Evolutionary conservation across 1,140 invertebrate species (phyloP).

Genomic region (Melanaphis sacchari): DNA sequence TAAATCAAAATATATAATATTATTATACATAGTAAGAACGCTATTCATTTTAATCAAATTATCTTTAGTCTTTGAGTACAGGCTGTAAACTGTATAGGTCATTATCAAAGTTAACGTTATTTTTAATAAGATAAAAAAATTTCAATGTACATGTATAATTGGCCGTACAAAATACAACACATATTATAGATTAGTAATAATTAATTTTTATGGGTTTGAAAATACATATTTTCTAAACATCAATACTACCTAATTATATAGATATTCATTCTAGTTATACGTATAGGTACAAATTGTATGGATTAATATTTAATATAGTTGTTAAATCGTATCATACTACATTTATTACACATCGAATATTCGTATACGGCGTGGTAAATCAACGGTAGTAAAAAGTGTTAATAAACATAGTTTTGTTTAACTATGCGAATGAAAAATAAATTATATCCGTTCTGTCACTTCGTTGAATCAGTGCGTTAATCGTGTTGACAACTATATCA

Average conservation of each 20-base stretch:
- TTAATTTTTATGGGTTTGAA: neutral
- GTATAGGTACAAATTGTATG: neutral
- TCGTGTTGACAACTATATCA: too few species aligned
- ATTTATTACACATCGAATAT: neutral
- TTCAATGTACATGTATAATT: neutral
- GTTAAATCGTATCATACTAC: neutral
- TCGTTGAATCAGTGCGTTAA: too few species aligned
- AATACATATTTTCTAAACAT: neutral
- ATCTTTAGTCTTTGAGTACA: neutral
- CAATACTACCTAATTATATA: neutral
- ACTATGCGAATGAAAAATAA: neutral
- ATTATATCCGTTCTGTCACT: neutral
- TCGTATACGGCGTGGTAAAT: neutral
- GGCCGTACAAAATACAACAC: neutral
- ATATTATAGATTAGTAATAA: neutral
- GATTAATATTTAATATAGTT: neutral
- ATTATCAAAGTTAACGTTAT: neutral
- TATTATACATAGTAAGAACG: neutral
- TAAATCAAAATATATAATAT: constrained; percentile 1
- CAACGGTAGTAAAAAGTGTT: neutral
- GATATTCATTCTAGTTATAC: neutral
- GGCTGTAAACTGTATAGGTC: neutral
- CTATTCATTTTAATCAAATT: neutral
- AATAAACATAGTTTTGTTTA: neutral
- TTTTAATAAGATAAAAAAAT: neutral